Evolutionary conservation across 2,888 invertebrate species (phyloP).

Genomic region (Pristionchus japonicus): DNA sequence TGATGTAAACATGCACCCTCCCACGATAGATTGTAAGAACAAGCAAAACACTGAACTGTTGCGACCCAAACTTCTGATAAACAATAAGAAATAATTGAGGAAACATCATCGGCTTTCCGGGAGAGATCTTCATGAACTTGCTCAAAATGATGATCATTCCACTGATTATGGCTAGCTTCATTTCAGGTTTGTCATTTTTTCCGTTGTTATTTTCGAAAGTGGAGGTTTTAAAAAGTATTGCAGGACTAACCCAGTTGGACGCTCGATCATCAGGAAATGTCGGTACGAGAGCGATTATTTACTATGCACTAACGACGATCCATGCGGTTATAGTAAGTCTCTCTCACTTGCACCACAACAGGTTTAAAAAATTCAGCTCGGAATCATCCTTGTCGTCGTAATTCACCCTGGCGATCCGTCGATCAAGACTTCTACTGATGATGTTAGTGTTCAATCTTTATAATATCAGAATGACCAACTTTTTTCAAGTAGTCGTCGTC

Average conservation of each 20-base stretch:
- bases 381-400: slow-evolving; percentile 80
- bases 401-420: slow-evolving; percentile 81
- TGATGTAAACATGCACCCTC: neutral
- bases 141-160: slow-evolving; percentile 83
- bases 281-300: slow-evolving; percentile 81
- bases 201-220: neutral
- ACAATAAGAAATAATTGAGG: slow-evolving; percentile 55
- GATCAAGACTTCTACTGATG: too few species aligned
- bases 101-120: slow-evolving; percentile 81
- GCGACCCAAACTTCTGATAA: too few species aligned
- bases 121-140: slow-evolving; percentile 82
- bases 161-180: slow-evolving; percentile 81
- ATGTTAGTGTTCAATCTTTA: neutral
- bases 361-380: slow-evolving; percentile 72
- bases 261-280: slow-evolving; percentile 81
- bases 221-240: too few species aligned
- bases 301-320: slow-evolving; percentile 81
- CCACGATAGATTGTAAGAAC: neutral
- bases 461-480: neutral
- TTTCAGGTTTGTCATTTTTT: slow-evolving; percentile 78
- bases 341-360: too few species aligned
- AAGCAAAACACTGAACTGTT: neutral
- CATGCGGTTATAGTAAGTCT: slow-evolving; percentile 79
- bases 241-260: slow-evolving; percentile 82
- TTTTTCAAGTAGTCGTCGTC: neutral